Percentiles rank a stretch among this genome's conserved stretches.
phyloP scores from a whole-genome alignment of 2,113 vertebrate genomes.

The Xyrauchen texanus region DNA sequence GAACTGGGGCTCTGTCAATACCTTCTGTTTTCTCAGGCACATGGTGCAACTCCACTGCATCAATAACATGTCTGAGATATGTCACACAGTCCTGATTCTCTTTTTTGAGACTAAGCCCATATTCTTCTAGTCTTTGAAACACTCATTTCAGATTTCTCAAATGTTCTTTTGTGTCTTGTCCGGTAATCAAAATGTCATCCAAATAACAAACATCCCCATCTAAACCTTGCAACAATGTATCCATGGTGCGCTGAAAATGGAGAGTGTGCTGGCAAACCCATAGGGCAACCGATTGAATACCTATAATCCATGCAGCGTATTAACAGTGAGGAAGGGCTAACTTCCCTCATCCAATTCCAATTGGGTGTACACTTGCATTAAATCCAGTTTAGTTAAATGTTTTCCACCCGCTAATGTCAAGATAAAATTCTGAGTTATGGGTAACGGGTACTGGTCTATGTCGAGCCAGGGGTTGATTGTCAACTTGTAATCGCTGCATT shows the following conservation, averaged over 20 bases:
- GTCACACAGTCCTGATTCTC: not conserved
- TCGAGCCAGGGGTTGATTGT: conserved; percentile 24
- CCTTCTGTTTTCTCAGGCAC: not conserved
- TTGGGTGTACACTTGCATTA: conserved; percentile 30
- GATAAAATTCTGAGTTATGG: conserved; percentile 42
- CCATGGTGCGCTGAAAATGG: too few relatives aligned
- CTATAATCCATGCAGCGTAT: too few relatives aligned
- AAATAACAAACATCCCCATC: too few relatives aligned
- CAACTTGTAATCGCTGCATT: conserved; percentile 34
- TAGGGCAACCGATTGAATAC: too few relatives aligned
- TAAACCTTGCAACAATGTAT: too few relatives aligned
- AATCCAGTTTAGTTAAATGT: conserved; percentile 47
- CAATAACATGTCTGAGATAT: not conserved
- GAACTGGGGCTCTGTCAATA: accelerated
- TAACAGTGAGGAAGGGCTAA: too few relatives aligned
- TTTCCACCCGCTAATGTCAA: conserved; percentile 27
- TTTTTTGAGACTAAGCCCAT: not conserved
- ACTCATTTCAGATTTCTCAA: not conserved
- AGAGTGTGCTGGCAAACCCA: too few relatives aligned
- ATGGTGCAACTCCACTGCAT: not conserved
- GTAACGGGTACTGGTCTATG: conserved; percentile 15
- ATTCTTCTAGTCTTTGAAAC: not conserved
- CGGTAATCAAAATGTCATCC: too few relatives aligned
- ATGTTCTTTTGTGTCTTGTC: not conserved
- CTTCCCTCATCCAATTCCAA: too few relatives aligned